Percentiles rank a stretch among this genome's conserved stretches.
Conservation (phyloP, 2,797 vertebrate species). For the Trachops cirrhosus region DNA sequence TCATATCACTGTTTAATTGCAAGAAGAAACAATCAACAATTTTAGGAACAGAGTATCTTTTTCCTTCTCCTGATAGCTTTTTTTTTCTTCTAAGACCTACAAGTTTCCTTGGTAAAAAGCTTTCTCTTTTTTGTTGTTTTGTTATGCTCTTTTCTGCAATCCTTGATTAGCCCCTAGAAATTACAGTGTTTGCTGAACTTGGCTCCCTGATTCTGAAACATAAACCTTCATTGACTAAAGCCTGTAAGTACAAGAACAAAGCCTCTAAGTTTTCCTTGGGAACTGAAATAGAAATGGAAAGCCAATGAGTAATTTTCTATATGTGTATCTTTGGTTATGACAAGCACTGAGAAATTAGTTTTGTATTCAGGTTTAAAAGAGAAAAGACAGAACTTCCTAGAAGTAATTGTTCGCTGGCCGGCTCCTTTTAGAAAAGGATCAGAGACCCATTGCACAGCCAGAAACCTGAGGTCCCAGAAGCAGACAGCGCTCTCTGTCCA, state of each 20-base stretch:
- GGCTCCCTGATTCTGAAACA: slow-evolving; percentile 38
- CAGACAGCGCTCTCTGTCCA: not conserved
- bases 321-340: not conserved
- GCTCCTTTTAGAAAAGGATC: not conserved
- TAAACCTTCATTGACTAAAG: slow-evolving; percentile 26
- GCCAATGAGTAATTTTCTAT: not conserved
- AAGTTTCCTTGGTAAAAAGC: not conserved
- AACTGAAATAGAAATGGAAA: slow-evolving; percentile 43
- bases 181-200: slow-evolving; percentile 27
- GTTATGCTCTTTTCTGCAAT: not conserved
- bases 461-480: not conserved
- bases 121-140: slow-evolving; percentile 15
- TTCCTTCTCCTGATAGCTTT: not conserved
- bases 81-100: not conserved
- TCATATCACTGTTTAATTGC: not conserved
- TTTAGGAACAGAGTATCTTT: not conserved
- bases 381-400: not conserved
- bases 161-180: slow-evolving; percentile 52
- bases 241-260: not conserved
- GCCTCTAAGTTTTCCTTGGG: not conserved
- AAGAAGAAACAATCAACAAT: not conserved
- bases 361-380: not conserved
- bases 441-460: not conserved
- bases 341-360: slow-evolving; percentile 16
- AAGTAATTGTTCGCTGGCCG: not conserved